These are phyloP conservation scores for Limnephilus lunatus DNA, from an alignment of 2,888 invertebrate genomes.

Conservation along the genomic window DNA sequence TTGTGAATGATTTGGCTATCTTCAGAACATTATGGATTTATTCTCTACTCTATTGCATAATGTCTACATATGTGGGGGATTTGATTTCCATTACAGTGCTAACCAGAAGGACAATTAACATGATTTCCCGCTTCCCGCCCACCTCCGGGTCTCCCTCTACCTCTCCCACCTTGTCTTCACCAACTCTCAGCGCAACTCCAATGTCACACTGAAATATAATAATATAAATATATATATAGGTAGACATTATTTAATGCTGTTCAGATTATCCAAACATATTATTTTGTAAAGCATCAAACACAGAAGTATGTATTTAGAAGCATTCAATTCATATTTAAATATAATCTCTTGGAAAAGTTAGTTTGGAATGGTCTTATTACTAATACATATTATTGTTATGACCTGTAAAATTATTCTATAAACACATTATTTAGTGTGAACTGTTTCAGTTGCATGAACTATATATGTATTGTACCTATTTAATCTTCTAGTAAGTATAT, in stretches of 20 bases:
- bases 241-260: not conserved
- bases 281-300: not conserved
- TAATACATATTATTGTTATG: not conserved
- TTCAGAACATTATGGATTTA: not conserved
- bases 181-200: not conserved
- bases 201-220: not conserved
- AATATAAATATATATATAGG: not conserved
- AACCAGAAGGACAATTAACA: not conserved
- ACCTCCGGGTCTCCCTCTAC: not conserved
- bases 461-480: not conserved
- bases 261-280: not conserved
- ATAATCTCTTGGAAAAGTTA: not conserved
- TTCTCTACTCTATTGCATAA: not conserved
- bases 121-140: not conserved
- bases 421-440: not conserved
- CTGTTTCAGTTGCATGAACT: not conserved
- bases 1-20: not conserved
- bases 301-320: too few relatives aligned
- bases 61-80: not conserved
- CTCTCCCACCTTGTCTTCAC: not conserved
- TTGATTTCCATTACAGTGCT: too few relatives aligned
- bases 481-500: not conserved
- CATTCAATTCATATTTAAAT: not conserved
- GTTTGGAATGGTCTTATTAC: not conserved
- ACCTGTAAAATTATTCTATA: not conserved